Conservation (phyloP, 2,113 vertebrate genomes). For the Cyprinodon tularosa region DNA sequence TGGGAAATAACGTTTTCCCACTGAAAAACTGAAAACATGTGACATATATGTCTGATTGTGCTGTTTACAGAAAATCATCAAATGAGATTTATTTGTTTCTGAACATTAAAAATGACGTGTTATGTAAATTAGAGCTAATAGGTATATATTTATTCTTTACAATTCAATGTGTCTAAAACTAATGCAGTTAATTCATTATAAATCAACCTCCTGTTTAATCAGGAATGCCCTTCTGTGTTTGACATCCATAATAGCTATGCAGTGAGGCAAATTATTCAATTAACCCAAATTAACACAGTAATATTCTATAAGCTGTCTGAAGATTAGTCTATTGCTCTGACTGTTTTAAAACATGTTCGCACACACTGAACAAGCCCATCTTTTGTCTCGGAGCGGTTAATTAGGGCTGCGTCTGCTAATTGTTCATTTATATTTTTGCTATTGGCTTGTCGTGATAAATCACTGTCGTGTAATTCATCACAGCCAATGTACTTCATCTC, state of each 20-base stretch:
- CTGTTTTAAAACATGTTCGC: slow-evolving; percentile 62
- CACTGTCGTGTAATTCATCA: slow-evolving; percentile 69
- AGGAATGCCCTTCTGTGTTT: slow-evolving; percentile 56
- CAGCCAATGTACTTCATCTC: slow-evolving; percentile 64
- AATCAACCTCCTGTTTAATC: slow-evolving; percentile 48
- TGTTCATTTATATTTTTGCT: slow-evolving; percentile 79
- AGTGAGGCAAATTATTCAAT: slow-evolving; percentile 71
- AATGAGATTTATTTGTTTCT: not conserved
- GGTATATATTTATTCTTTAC: not conserved
- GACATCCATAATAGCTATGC: slow-evolving; percentile 67
- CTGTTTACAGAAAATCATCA: not conserved
- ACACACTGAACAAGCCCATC: slow-evolving; percentile 64
- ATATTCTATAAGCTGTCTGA: slow-evolving; percentile 67
- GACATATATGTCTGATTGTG: slow-evolving; percentile 9
- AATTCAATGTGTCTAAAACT: slow-evolving; percentile 35
- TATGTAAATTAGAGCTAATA: not conserved
- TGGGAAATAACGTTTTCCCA: slow-evolving; percentile 61
- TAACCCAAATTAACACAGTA: slow-evolving; percentile 76
- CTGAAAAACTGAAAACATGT: slow-evolving; percentile 33
- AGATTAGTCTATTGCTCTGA: slow-evolving; percentile 59
- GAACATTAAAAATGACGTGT: not conserved
- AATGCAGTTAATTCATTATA: slow-evolving; percentile 5
- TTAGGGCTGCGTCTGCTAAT: slow-evolving; percentile 76
- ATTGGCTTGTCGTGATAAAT: slow-evolving; percentile 75
- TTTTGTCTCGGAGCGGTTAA: slow-evolving; percentile 69